These are phyloP conservation scores for Tipula unca DNA, from an alignment of 2,888 invertebrate genomes.

Conservation along the genomic window DNA sequence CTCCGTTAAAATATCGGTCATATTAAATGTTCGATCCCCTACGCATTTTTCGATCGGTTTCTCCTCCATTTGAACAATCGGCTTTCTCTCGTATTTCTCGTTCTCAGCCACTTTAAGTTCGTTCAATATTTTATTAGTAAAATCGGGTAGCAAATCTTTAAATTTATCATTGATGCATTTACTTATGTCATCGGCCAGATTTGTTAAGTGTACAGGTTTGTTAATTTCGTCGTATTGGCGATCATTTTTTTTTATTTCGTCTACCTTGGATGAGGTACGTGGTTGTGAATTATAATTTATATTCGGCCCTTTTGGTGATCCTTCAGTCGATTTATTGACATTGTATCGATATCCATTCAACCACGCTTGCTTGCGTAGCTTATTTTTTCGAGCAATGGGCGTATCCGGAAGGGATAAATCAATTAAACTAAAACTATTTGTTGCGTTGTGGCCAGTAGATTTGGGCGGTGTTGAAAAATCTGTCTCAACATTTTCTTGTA, in stretches of 20 bases:
- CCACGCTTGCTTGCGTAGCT: slow-evolving; percentile 48
- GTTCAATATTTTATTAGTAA: not conserved
- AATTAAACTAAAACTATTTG: slow-evolving; percentile 45
- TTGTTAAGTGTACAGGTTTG: not conserved
- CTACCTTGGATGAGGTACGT: not conserved
- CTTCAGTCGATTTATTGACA: not conserved
- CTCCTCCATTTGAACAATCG: not conserved
- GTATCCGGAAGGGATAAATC: slow-evolving; percentile 46
- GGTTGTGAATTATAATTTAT: not conserved
- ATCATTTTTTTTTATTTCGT: not conserved
- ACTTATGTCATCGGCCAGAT: slow-evolving; percentile 19
- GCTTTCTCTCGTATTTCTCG: not conserved
- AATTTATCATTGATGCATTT: slow-evolving; percentile 17
- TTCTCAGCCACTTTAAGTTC: not conserved
- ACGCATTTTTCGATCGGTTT: slow-evolving; percentile 15
- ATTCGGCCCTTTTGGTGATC: not conserved
- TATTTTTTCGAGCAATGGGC: slow-evolving; percentile 48
- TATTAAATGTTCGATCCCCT: slow-evolving; percentile 24
- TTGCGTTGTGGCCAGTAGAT: not conserved
- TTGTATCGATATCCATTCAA: slow-evolving; percentile 36
- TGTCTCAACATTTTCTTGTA: not conserved
- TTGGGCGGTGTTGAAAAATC: not conserved
- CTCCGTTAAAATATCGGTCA: slow-evolving; percentile 26
- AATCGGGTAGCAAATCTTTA: slow-evolving; percentile 2
- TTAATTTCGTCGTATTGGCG: not conserved